Conservation (phyloP, 2,888 invertebrate genomes). For the Pycnomerus fuliginosus region DNA sequence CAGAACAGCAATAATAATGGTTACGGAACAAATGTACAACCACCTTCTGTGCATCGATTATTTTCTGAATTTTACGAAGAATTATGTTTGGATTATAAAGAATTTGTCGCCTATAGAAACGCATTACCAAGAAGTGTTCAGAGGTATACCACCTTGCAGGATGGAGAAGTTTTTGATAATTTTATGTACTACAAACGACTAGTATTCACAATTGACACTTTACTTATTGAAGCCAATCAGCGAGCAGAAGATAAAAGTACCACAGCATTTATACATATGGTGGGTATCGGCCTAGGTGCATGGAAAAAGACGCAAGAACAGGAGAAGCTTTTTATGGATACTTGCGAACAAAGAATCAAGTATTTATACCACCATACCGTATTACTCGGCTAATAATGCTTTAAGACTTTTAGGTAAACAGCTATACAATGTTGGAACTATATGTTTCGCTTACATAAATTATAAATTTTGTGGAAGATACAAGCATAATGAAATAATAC, state of each 20-base stretch:
- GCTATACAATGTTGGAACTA: slow-evolving; percentile 59
- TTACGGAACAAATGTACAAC: slow-evolving; percentile 41
- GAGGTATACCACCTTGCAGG: slow-evolving; percentile 21
- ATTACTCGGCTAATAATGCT: neutral
- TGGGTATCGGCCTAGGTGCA: slow-evolving; percentile 69
- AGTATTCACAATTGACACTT: slow-evolving; percentile 60
- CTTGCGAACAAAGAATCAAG: slow-evolving; percentile 62
- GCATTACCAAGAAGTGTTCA: neutral
- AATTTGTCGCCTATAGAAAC: slow-evolving; percentile 6
- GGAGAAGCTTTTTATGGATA: slow-evolving; percentile 62
- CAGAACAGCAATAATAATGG: slow-evolving; percentile 54
- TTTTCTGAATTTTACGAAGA: slow-evolving; percentile 40
- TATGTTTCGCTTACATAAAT: slow-evolving; percentile 67
- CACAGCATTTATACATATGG: slow-evolving; percentile 64
- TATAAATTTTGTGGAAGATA: slow-evolving; percentile 53
- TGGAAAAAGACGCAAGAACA: slow-evolving; percentile 67
- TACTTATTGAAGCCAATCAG: slow-evolving; percentile 63
- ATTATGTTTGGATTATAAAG: slow-evolving; percentile 21
- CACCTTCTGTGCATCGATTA: slow-evolving; percentile 33
- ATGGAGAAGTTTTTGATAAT: slow-evolving; percentile 33
- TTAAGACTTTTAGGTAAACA: slow-evolving; percentile 37
- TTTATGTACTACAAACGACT: slow-evolving; percentile 55
- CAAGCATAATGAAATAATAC: slow-evolving; percentile 48
- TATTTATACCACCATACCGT: slow-evolving; percentile 38
- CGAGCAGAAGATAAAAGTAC: slow-evolving; percentile 56